Evolutionary conservation across 2,888 invertebrate genomes (phyloP), one percentile per base, ranked within the genome.

Genomic region (Cheilosia variabilis): DNA sequence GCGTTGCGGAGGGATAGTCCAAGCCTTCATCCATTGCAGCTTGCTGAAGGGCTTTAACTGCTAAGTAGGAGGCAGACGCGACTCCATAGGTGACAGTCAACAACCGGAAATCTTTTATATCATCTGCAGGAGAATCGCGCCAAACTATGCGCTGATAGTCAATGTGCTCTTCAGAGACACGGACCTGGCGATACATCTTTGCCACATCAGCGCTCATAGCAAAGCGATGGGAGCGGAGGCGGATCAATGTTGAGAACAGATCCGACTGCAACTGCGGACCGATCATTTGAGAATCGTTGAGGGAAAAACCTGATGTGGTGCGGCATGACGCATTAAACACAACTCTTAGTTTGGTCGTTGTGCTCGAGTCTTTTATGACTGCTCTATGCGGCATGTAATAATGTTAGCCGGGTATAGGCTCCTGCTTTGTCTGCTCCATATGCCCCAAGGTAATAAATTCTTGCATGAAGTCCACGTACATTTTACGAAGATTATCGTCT

Each of bases 271-370:
- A 41, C 27, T 69, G 82, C 0, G 83, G 77, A 2, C 19, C 50
- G 7, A 9, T 19, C 50, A 50, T 50, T 19, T 50, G 7, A 9
- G 50, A 19, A 10, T 50, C 50, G 19, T 19, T 47, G 2, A 80
- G 57, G 7, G 57, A 86, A 17, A 63, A 34, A 10, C 62, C 53
- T 19, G 24, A 52, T 4, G 60, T 62, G 10, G 63, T 52, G 15
- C 60, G 31, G 24, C 50, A 47, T 15, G 68, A 78, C 4, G 68
- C 77, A 24, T 79, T 69, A 15, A 87, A 81, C 7, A 79, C 58
- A 4, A 63, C 53, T 47, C 84, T 58, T 13, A 57, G 34, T n/a
- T 69, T 50, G 6, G 17, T 34, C n/a, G 13, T 10, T 19, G 7
- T 45, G 45, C 45, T 45, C 27, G 34, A 5, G 10, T 10, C 17